phyloP scores from a whole-genome alignment of 1,140 invertebrate genomes.

The Tenebrio molitor region DNA sequence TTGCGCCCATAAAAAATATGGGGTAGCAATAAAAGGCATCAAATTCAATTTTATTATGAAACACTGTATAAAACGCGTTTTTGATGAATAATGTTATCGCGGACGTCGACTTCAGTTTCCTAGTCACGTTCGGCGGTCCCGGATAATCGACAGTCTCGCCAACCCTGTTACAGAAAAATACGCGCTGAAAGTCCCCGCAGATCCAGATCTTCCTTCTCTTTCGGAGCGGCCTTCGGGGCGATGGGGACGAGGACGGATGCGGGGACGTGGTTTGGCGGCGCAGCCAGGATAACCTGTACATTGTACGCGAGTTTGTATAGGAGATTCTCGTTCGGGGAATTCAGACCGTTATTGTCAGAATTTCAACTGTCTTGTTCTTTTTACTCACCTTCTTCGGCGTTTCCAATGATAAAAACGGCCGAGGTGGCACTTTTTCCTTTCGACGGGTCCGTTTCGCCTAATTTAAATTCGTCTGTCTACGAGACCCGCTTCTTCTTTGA shows the following conservation, averaged over 20 bases:
- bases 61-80: conserved; percentile 65
- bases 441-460: not conserved
- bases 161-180: conserved; percentile 58
- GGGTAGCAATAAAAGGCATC: conserved; percentile 58
- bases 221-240: conserved; percentile 14
- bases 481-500: not conserved
- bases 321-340: conserved; percentile 65
- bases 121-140: conserved; percentile 63
- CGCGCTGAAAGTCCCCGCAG: conserved; percentile 48
- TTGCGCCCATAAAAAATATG: conserved; percentile 49
- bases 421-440: conserved; percentile 58
- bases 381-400: conserved; percentile 44
- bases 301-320: conserved; percentile 62
- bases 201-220: conserved; percentile 12
- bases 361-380: conserved; percentile 61
- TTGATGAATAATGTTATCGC: conserved; percentile 66
- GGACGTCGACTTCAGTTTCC: conserved; percentile 56
- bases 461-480: conserved; percentile 19
- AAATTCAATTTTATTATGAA: conserved; percentile 65
- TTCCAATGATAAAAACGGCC: conserved; percentile 51
- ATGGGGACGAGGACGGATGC: not conserved
- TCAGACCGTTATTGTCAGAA: conserved; percentile 64
- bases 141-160: conserved; percentile 63
- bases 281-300: conserved; percentile 59
- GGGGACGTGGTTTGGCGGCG: conserved; percentile 13